Evolutionary conservation across 2,888 invertebrate species (phyloP).

Genomic region (Brachylomia viminalis): DNA sequence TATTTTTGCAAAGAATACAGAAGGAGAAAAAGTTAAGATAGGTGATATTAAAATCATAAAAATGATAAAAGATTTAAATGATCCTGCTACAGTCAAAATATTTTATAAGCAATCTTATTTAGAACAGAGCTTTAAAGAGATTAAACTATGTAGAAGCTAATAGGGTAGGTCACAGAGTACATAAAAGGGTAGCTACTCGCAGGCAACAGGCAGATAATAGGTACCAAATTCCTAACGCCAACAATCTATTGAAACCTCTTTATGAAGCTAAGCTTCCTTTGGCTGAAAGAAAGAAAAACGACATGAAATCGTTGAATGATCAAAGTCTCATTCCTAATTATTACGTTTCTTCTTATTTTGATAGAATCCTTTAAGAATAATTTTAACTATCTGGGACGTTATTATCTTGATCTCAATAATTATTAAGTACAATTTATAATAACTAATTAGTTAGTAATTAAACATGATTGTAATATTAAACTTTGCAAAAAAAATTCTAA

Average conservation of each 20-base stretch:
- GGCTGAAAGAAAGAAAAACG: conserved; percentile 33
- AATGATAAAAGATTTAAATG: conserved; percentile 37
- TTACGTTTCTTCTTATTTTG: conserved; percentile 19
- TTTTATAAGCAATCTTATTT: conserved; percentile 33
- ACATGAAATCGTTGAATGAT: conserved; percentile 36
- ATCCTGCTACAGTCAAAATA: conserved; percentile 22
- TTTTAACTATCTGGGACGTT: background rate
- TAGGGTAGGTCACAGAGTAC: too few relatives aligned
- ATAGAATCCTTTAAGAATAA: background rate
- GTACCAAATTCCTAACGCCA: background rate
- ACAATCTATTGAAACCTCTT: background rate
- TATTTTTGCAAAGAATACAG: background rate
- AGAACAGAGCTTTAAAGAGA: conserved; percentile 29
- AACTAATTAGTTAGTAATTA: background rate
- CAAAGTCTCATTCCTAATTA: conserved; percentile 43
- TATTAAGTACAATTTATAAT: background rate
- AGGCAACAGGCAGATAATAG: background rate
- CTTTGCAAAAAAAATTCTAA: background rate
- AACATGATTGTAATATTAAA: background rate
- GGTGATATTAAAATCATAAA: conserved; percentile 24
- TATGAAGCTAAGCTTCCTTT: background rate
- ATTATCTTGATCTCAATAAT: background rate
- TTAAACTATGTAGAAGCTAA: conserved; percentile 2
- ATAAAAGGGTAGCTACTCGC: background rate
- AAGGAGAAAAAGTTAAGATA: background rate